Percentiles rank a stretch among this genome's conserved stretches.
Evolutionary conservation across 2,113 vertebrate genomes (phyloP).

Genomic region (Heliornis fulica): DNA sequence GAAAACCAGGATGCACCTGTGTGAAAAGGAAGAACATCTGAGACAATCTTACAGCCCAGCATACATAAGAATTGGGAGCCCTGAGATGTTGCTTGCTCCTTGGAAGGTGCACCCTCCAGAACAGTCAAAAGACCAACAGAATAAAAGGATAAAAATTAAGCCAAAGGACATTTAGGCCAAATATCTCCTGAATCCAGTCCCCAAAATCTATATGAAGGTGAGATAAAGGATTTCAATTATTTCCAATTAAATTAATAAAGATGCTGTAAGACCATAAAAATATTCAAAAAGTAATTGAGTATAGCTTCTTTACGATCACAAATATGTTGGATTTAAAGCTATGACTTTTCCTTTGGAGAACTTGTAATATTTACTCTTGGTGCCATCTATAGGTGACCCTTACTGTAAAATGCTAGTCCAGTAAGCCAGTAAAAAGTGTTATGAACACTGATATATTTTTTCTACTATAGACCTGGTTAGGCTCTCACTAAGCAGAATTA

Average conservation of each 20-base stretch:
- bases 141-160: neutral
- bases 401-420: neutral
- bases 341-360: neutral
- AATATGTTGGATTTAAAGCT: neutral
- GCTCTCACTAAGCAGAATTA: neutral
- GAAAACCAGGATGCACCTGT: neutral
- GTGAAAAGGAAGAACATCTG: neutral
- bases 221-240: neutral
- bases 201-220: neutral
- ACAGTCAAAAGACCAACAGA: neutral
- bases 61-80: neutral
- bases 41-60: neutral
- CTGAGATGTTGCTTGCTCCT: neutral
- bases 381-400: constrained; percentile 33
- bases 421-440: neutral
- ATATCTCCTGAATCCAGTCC: neutral
- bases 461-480: neutral
- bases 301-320: neutral
- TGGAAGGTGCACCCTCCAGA: neutral
- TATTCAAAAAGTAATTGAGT: neutral
- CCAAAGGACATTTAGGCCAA: neutral
- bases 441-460: neutral
- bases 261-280: neutral
- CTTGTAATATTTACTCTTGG: neutral
- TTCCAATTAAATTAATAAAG: neutral